Evolutionary conservation across 37 sponge, comb jelly and placozoan genomes (phyloP).

Genomic region (Geodia barretti): DNA sequence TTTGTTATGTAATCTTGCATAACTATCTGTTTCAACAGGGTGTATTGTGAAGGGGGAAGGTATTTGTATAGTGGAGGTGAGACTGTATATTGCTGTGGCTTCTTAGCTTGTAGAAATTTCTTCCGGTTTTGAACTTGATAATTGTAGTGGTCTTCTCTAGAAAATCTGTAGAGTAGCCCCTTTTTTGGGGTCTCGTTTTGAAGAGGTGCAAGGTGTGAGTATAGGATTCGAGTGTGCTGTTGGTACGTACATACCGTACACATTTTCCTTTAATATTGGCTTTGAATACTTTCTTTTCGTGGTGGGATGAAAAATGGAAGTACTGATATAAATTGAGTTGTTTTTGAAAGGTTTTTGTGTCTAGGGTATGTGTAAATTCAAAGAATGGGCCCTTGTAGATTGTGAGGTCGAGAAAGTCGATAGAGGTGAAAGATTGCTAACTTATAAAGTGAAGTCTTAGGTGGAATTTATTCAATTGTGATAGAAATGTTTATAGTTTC

Average conservation of each 20-base stretch:
- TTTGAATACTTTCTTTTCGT: conserved; percentile 11
- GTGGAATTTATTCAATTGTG: conserved; percentile 7
- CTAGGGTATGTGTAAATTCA: neutral
- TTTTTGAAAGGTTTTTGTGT: conserved; percentile 23
- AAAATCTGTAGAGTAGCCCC: conserved; percentile 7
- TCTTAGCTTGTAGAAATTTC: too few relatives aligned
- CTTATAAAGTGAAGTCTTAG: conserved; percentile 3
- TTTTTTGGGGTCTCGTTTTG: conserved; percentile 1
- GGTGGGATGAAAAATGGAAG: conserved; percentile 21
- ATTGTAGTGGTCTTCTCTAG: neutral
- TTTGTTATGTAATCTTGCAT: too few relatives aligned
- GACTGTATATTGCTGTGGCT: too few relatives aligned
- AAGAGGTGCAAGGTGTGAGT: neutral
- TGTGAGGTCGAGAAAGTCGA: conserved; percentile 15
- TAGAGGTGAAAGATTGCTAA: neutral
- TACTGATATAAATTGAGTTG: conserved; percentile 25
- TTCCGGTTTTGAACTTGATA: neutral
- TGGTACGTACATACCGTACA: conserved; percentile 27
- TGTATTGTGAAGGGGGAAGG: too few relatives aligned
- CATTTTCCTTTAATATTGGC: conserved; percentile 18
- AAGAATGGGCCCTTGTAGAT: neutral
- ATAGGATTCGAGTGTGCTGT: conserved; percentile 4
- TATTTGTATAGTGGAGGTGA: too few relatives aligned
- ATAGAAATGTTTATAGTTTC: neutral
- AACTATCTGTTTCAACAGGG: too few relatives aligned